phyloP scores from a whole-genome alignment of 2,888 invertebrate species.

The Automeris io region DNA sequence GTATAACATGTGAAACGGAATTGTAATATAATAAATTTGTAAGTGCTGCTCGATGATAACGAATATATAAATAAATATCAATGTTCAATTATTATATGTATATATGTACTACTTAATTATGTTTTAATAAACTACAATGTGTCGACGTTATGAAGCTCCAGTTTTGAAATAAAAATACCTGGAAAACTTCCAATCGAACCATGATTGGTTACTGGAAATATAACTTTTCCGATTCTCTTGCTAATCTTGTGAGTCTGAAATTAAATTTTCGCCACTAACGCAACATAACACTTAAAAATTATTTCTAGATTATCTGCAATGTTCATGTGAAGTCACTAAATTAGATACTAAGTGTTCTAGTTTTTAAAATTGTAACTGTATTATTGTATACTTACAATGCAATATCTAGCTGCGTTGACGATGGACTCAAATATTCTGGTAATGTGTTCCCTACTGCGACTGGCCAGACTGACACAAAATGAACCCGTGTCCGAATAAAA shows the following conservation, averaged over 20 bases:
- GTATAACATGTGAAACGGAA: no score
- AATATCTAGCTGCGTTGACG: constrained; percentile 72
- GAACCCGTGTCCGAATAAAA: constrained; percentile 48
- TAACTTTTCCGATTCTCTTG: constrained; percentile 53
- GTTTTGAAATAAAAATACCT: constrained; percentile 56
- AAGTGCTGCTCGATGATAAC: background rate
- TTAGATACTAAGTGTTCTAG: background rate
- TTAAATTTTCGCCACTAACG: constrained; percentile 58
- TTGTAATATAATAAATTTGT: no score
- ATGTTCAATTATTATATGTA: background rate
- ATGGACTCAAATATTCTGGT: constrained; percentile 74
- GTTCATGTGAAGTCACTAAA: background rate
- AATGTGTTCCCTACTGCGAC: constrained; percentile 65
- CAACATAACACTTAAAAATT: constrained; percentile 13
- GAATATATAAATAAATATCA: constrained; percentile 1
- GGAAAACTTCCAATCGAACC: constrained; percentile 68
- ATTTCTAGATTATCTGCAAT: background rate
- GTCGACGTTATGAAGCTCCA: constrained; percentile 42
- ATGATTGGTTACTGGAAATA: constrained; percentile 58
- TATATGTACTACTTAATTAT: background rate
- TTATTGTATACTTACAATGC: constrained; percentile 65
- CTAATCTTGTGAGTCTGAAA: constrained; percentile 65
- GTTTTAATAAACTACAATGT: constrained; percentile 5
- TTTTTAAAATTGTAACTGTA: background rate
- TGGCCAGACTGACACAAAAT: constrained; percentile 60